Percentiles rank a stretch among this genome's conserved stretches.
Conservation (phyloP, 1,140 invertebrate species). For the Episyrphus balteatus region DNA sequence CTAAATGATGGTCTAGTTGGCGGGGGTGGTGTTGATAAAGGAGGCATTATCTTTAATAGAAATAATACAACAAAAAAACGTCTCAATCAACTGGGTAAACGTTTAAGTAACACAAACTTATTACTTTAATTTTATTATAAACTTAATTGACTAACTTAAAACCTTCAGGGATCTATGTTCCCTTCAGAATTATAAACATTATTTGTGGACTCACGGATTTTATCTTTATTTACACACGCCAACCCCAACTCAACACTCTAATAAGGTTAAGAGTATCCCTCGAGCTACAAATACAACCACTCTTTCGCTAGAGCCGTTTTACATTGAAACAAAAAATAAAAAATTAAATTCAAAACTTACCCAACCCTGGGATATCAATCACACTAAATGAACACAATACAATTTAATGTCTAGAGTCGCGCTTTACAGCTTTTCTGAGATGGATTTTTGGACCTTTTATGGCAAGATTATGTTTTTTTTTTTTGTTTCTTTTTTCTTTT, state of each 20-base stretch:
- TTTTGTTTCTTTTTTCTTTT: too few species aligned
- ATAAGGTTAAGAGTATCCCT: too few species aligned
- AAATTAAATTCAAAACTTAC: neutral
- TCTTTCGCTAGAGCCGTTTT: neutral
- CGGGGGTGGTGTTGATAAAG: constrained; percentile 35
- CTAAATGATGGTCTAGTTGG: constrained; percentile 32
- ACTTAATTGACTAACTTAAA: constrained; percentile 13
- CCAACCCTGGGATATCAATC: neutral
- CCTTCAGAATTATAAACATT: neutral
- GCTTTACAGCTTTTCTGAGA: neutral
- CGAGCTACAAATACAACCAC: too few species aligned
- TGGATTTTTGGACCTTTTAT: too few species aligned
- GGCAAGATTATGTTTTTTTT: too few species aligned
- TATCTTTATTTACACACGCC: too few species aligned
- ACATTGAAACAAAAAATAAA: neutral
- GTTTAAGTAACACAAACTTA: neutral
- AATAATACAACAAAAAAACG: neutral
- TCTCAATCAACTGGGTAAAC: neutral
- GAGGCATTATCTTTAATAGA: constrained; percentile 38
- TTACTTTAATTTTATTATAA: neutral
- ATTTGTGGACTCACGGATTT: too few species aligned
- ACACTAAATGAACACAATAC: too few species aligned
- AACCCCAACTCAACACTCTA: too few species aligned
- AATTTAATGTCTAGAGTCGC: neutral
- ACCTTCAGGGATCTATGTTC: neutral